These are phyloP conservation scores for Ochropacha duplaris DNA, from an alignment of 2,888 invertebrate genomes.

Conservation along the genomic window DNA sequence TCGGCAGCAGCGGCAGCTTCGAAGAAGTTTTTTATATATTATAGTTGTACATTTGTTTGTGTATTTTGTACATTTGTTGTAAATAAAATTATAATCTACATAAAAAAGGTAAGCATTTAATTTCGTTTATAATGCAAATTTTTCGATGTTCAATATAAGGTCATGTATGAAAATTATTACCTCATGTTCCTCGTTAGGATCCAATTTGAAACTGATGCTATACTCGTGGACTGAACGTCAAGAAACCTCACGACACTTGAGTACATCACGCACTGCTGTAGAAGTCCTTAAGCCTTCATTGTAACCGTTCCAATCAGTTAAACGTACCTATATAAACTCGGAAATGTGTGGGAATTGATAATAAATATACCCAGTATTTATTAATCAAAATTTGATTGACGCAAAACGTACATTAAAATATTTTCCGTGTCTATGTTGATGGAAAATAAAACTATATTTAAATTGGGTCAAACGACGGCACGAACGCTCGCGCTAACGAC, in stretches of 20 bases:
- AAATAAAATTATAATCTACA: too few species aligned
- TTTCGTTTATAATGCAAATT: too few species aligned
- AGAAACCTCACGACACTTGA: slow-evolving; percentile 40
- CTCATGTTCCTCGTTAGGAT: slow-evolving; percentile 67
- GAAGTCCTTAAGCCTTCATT: slow-evolving; percentile 7
- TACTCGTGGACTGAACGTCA: slow-evolving; percentile 39
- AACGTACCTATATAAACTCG: background rate
- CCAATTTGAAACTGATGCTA: slow-evolving; percentile 65
- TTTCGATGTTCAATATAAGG: too few species aligned
- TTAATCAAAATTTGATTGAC: slow-evolving; percentile 6
- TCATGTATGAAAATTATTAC: slow-evolving; percentile 37
- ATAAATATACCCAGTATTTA: too few species aligned
- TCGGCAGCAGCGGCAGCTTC: too few species aligned
- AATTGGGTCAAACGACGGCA: slow-evolving; percentile 30
- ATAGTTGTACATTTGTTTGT: too few species aligned
- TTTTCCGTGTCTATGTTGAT: slow-evolving; percentile 13
- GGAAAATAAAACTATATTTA: slow-evolving; percentile 14
- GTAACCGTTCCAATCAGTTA: background rate
- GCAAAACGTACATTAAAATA: slow-evolving; percentile 29
- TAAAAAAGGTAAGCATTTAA: too few species aligned
- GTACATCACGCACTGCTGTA: slow-evolving; percentile 52
- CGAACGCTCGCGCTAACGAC: slow-evolving; percentile 13
- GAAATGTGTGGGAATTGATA: background rate
- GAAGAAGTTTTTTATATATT: too few species aligned
- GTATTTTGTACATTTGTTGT: too few species aligned